Conservation (phyloP, 2,797 vertebrate genomes). For the Emys orbicularis region DNA sequence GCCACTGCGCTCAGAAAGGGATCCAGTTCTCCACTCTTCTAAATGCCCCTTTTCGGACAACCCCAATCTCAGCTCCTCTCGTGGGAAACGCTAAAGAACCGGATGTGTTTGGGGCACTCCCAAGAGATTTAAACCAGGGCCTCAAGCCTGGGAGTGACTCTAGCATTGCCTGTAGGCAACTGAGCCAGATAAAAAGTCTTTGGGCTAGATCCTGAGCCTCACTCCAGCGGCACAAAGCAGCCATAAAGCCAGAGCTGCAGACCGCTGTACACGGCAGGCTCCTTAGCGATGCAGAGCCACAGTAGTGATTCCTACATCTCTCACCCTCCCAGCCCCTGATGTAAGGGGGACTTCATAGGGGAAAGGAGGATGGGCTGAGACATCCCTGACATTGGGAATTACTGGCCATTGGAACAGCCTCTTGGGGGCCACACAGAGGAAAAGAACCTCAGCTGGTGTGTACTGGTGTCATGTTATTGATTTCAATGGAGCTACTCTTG, state of each 20-base stretch:
- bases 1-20: not conserved
- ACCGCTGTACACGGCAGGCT: not conserved
- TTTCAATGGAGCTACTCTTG: not conserved
- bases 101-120: not conserved
- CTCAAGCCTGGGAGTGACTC: rapidly evolving
- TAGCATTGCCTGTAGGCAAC: not conserved
- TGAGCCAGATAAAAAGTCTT: not conserved
- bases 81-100: not conserved
- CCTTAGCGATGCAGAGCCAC: not conserved
- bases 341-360: not conserved
- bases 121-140: slow-evolving; percentile 10
- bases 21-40: not conserved
- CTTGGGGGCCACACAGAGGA: not conserved
- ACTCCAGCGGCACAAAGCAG: not conserved
- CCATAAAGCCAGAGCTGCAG: not conserved
- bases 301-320: not conserved
- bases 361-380: rapidly evolving
- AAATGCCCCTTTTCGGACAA: slow-evolving; percentile 10
- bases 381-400: not conserved
- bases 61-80: not conserved
- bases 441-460: not conserved
- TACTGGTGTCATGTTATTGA: not conserved
- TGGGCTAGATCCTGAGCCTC: not conserved
- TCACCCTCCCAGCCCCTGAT: slow-evolving; percentile 44
- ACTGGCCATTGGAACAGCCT: slow-evolving; percentile 51